phyloP scores from a whole-genome alignment of 2,797 vertebrate species.

The Chaenodraco wilsoni region DNA sequence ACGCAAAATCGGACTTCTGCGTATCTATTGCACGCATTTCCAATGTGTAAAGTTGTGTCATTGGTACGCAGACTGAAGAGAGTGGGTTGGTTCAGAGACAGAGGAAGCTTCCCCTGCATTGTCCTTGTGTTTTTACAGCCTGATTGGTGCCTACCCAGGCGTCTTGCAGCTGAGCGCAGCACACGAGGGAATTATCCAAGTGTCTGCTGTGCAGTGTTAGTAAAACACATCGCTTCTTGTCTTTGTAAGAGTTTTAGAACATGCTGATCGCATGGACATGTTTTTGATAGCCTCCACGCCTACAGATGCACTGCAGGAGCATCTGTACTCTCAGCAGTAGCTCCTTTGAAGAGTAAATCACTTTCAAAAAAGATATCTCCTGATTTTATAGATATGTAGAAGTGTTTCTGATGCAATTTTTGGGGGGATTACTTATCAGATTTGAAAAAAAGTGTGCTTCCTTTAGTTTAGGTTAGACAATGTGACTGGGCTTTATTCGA shows the following conservation, averaged over 20 bases:
- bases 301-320: conserved; percentile 31
- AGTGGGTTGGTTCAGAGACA: conserved; percentile 20
- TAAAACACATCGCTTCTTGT: conserved; percentile 71
- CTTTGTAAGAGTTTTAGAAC: conserved; percentile 61
- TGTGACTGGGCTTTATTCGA: background rate
- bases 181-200: conserved; percentile 75
- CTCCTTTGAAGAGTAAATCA: background rate
- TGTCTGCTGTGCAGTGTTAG: conserved; percentile 68
- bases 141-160: conserved; percentile 77
- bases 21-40: too few species aligned
- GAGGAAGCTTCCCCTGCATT: conserved; percentile 59
- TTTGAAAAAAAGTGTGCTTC: background rate
- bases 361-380: background rate
- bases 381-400: background rate
- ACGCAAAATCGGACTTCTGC: too few species aligned
- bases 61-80: too few species aligned
- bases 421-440: background rate
- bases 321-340: background rate
- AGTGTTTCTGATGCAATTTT: background rate
- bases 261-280: conserved; percentile 62
- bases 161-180: conserved; percentile 76
- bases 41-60: too few species aligned
- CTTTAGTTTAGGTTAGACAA: background rate
- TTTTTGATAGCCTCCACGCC: conserved; percentile 41
- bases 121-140: conserved; percentile 76